These are phyloP conservation scores for Scotopteryx bipunctaria DNA, from an alignment of 2,888 invertebrate species.

Conservation along the genomic window DNA sequence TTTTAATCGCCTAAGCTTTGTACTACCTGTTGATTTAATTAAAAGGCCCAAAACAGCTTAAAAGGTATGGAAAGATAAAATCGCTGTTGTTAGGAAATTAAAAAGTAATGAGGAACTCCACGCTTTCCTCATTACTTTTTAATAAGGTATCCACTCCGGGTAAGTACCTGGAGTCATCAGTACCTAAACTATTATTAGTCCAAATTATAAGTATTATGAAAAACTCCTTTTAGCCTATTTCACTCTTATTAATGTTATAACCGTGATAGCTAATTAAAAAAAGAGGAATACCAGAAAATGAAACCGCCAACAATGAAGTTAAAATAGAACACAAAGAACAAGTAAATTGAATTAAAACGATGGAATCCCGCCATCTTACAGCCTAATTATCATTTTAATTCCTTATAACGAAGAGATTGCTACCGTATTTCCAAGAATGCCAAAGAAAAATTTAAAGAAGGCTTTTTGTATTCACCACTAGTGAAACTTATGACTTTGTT, in stretches of 20 bases:
- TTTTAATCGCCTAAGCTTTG: too few relatives aligned
- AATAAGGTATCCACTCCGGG: too few relatives aligned
- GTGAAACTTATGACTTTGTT: too few relatives aligned
- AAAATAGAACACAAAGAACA: conserved; percentile 43
- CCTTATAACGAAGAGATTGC: conserved; percentile 56
- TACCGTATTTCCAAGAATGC: conserved; percentile 60
- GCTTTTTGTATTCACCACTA: conserved; percentile 52
- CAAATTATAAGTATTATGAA: conserved; percentile 1
- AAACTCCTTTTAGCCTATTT: not conserved
- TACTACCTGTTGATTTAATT: too few relatives aligned
- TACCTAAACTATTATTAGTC: not conserved
- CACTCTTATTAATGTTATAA: conserved; percentile 29
- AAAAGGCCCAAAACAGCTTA: too few relatives aligned
- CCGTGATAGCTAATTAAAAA: conserved; percentile 35
- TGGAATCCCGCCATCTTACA: conserved; percentile 51
- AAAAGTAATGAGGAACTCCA: too few relatives aligned
- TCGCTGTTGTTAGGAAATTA: too few relatives aligned
- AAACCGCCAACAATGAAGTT: conserved; percentile 42
- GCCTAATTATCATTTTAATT: conserved; percentile 70
- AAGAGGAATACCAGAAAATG: conserved; percentile 34
- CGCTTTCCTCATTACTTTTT: too few relatives aligned
- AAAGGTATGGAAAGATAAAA: too few relatives aligned
- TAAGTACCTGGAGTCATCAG: not conserved
- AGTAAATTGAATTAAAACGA: conserved; percentile 46
- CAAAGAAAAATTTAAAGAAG: conserved; percentile 49